phyloP scores from a whole-genome alignment of 2,888 invertebrate species.

The Pterostichus madidus region DNA sequence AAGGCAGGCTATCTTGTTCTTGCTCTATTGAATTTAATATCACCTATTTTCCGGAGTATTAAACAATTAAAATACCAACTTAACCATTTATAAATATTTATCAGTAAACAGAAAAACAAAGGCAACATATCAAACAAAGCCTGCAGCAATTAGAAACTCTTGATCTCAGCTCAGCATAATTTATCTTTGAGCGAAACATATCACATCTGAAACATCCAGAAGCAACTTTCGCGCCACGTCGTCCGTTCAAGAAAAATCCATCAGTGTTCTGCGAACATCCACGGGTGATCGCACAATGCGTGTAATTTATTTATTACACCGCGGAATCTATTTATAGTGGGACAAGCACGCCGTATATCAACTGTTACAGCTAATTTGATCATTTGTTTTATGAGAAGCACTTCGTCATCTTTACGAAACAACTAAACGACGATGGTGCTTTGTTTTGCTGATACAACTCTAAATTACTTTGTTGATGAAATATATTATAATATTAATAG shows the following conservation, averaged over 20 bases:
- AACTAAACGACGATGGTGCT: conserved; percentile 10
- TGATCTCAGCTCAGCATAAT: neutral
- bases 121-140: neutral
- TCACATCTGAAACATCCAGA: too few species aligned
- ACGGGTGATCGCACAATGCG: conserved; percentile 52
- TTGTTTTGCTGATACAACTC: too few species aligned
- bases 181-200: neutral
- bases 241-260: too few species aligned
- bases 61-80: too few species aligned
- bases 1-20: too few species aligned
- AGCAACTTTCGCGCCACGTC: too few species aligned
- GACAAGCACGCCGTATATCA: conserved; percentile 54
- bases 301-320: conserved; percentile 62
- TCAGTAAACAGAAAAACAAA: too few species aligned
- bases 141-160: conserved; percentile 19
- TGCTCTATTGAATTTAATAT: neutral
- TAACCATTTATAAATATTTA: too few species aligned
- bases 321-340: conserved; percentile 56
- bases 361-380: conserved; percentile 60
- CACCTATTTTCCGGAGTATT: too few species aligned
- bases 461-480: neutral
- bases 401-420: conserved; percentile 48
- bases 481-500: too few species aligned
- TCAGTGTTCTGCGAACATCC: too few species aligned
- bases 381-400: conserved; percentile 60